Base-by-base conservation (phyloP, 2,888 invertebrate species). In the Chironomus riparius region DNA sequence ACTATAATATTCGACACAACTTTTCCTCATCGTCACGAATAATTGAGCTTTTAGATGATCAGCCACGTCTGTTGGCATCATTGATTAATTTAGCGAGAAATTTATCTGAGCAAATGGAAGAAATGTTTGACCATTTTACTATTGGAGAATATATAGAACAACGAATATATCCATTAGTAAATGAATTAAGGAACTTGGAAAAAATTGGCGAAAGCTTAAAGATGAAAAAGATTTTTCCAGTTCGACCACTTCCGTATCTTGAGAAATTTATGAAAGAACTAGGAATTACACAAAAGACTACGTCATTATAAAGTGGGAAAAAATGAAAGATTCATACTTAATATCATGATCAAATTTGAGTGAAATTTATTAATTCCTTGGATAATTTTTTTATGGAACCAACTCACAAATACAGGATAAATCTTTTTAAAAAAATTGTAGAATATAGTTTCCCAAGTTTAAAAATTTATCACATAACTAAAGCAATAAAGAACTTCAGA, bases 131-230 rank as follows among this genome's bases (percentile, higher is more conserved):
- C 81, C 69, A 82, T 81, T 80, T 82, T 70, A 83, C 85, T 18
- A 81, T 90, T 72, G 83, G 85, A 0, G 91, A 91, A 80, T 91
- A 90, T 87, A 86, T 90, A 47, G 90, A 90, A 79, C 89, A 89
- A 80, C 85, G 87, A 78, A 86, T 90, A 70, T 88, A 88, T 81
- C 89, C 90, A 69, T 79, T 78, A 78, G 82, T 84, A 24, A 79
- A 77, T 71, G 80, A 81, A 77, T 80, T 91, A 76, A 88, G 88
- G 77, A 84, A 85, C 76, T 84, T 90, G 78, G 85, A 88, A 78
- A 85, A 85, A 65, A 85, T 86, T 78, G 87, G 87, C 15, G 82
- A 85, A 68, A 81, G 82, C 61, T 81, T 90, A 47, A 85, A 87
- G 79, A 83, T 83, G 77, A 83, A 85, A 24, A 85, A 85, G 78